Conservation (phyloP, 2,797 vertebrate species). For the Ctenopoma kingsleyae region DNA sequence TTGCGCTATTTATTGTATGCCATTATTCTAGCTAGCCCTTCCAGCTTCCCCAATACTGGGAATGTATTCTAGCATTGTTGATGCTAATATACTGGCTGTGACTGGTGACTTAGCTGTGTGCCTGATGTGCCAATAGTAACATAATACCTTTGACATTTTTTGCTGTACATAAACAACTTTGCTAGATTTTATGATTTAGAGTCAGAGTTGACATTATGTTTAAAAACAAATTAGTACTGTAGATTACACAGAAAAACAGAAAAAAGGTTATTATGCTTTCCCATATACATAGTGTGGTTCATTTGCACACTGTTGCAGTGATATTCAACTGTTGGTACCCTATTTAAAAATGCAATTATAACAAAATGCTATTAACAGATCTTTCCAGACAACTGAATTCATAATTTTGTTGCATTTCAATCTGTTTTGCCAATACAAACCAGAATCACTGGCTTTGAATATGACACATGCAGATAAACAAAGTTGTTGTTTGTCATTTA, state of each 20-base stretch:
- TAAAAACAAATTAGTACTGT: not conserved
- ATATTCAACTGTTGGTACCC: not conserved
- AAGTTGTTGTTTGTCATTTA: slow-evolving; percentile 21
- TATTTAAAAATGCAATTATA: not conserved
- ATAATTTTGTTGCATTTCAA: not conserved
- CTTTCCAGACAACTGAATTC: not conserved
- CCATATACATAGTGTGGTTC: not conserved
- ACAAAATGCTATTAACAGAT: not conserved
- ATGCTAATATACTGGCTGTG: slow-evolving; percentile 1
- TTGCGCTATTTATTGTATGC: not conserved
- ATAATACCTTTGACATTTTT: not conserved
- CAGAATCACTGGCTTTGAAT: not conserved
- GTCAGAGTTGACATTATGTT: not conserved
- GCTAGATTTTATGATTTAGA: not conserved
- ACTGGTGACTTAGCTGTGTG: slow-evolving; percentile 3
- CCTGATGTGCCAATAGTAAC: slow-evolving; percentile 3
- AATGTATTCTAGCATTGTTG: not conserved
- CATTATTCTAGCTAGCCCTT: not conserved
- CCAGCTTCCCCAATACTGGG: not conserved
- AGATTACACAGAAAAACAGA: not conserved
- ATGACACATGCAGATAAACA: not conserved
- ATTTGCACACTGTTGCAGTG: not conserved
- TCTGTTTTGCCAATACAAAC: not conserved
- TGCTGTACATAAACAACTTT: not conserved
- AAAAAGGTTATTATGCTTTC: not conserved